Evolutionary conservation across 1,140 invertebrate genomes (phyloP), one percentile per base, ranked within the genome.

Genomic region (Papilio glaucus): DNA sequence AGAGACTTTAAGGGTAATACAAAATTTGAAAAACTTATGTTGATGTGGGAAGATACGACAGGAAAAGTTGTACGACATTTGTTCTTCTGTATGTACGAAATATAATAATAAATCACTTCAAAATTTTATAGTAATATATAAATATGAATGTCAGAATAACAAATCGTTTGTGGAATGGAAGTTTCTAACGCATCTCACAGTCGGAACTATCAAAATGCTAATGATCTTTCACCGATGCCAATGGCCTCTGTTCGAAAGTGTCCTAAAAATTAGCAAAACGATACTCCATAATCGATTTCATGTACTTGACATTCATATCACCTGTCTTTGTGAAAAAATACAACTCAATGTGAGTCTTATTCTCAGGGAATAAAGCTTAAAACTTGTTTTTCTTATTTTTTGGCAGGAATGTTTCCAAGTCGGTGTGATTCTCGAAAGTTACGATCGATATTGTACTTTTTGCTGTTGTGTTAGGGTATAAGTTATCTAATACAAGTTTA

Each of bases 301-400:
- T 85, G 88, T 88, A 90, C 88, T 90, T 91, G 88, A 90, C 85
- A 91, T 90, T 91, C 88, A 79, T 75, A 74, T 71, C 81, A 78
- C 73, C 78, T 81, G 75, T 49, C 68, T 71, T 61, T 37, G 62
- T 53, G 13, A 26, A 79, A 83, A 75, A 74, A 69, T 71, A 71
- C 49, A 85, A 78, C 72, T 42, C 45, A 74, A 77, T 76, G 26
- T 72, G 38, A 12, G 69, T 71, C 73, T 72, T 77, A 78, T 71
- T 6, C 1, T 38, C 39, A 60, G 7, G 21, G 6, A 21, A 73
- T 75, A 77, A 76, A 74, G 78, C 79, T 62, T 26, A 78, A 81
- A 83, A 81, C 81, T 10, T 6, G 1, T 37, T 49, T 69, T 37
- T 21, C 26, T 10, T 37, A 7, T 9, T 53, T 69, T 69, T 69